Evolutionary conservation across 2,888 invertebrate species (phyloP), one percentile per base, ranked within the genome.

Genomic region (Aromia moschata): DNA sequence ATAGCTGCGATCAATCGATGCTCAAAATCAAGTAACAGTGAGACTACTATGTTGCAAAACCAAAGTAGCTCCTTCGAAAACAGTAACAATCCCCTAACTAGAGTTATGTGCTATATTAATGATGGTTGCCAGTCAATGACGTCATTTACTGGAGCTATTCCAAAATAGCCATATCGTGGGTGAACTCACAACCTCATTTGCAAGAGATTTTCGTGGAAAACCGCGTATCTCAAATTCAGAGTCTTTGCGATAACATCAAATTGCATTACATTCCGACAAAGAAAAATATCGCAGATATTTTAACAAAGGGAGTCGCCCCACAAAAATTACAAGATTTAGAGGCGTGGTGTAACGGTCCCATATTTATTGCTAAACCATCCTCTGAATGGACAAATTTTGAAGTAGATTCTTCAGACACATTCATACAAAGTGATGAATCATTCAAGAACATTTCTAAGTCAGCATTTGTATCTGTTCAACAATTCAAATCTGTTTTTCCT

Each of bases 1-100:
- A 7, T 33, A 33, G 5, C 10, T 43, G 10, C 16, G 11, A 2
- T 43, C 10, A 2, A 3, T 43, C 2, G 33, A 52, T 30, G 1
- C 11, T 20, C 15, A 46, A 3, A 14, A 40, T 9, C 30, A 40
- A 7, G 12, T 20, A 37, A 14, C 25, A 7, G 36, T 53, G 18
- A 17, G 17, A 15, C 33, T 68, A 12, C 9, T 69, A 5, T 47
- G 59, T 18, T 58, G 65, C 2, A 69, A 67, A 51, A 58, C 66
- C 2, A 55, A 59, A 11, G 62, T 68, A 1, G 59, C 66, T 0
- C 69, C 70, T 5, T 30, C 67, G 14, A 67, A 66, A 52, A 37
- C 44, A 9, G 56, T 61, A 16, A 62, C 63, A 1, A 37, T 67
- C 9, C 68, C 67, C 7, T 20, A 43, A 12, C 12, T 43, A 43